Conservation (phyloP, 2,888 invertebrate species). For the Trypoxylon attenuatum region DNA sequence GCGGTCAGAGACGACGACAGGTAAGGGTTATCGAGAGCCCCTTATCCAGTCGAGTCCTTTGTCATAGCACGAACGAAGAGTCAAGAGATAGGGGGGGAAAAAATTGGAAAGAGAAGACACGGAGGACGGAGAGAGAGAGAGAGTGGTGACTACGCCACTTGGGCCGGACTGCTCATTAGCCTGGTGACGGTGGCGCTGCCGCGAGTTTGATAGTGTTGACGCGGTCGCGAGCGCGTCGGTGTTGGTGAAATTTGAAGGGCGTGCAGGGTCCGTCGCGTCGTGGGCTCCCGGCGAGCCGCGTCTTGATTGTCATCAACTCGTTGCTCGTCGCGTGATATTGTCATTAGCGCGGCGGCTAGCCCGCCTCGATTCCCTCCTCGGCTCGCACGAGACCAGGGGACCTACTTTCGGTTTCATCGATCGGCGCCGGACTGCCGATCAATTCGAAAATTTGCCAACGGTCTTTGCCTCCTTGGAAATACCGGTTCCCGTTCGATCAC, state of each 20-base stretch:
- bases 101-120: too few species aligned
- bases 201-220: slow-evolving; percentile 59
- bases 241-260: slow-evolving; percentile 69
- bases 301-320: slow-evolving; percentile 69
- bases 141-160: slow-evolving; percentile 61
- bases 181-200: slow-evolving; percentile 59
- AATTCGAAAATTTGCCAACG: slow-evolving; percentile 36
- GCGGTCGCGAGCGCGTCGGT: slow-evolving; percentile 53
- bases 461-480: slow-evolving; percentile 6
- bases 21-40: too few species aligned
- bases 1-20: too few species aligned
- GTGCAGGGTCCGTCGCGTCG: slow-evolving; percentile 54
- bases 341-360: slow-evolving; percentile 56
- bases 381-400: slow-evolving; percentile 14
- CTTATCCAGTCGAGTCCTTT: too few species aligned
- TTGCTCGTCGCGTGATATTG: slow-evolving; percentile 69
- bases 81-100: too few species aligned
- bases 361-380: slow-evolving; percentile 8
- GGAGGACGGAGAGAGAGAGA: too few species aligned
- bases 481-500: too few species aligned
- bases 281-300: slow-evolving; percentile 59
- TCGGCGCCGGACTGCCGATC: slow-evolving; percentile 33
- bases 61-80: too few species aligned
- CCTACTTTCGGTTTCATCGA: slow-evolving; percentile 48
- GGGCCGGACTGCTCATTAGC: slow-evolving; percentile 68